phyloP scores from a whole-genome alignment of 1,140 invertebrate species.

The Saxidomus purpurata region DNA sequence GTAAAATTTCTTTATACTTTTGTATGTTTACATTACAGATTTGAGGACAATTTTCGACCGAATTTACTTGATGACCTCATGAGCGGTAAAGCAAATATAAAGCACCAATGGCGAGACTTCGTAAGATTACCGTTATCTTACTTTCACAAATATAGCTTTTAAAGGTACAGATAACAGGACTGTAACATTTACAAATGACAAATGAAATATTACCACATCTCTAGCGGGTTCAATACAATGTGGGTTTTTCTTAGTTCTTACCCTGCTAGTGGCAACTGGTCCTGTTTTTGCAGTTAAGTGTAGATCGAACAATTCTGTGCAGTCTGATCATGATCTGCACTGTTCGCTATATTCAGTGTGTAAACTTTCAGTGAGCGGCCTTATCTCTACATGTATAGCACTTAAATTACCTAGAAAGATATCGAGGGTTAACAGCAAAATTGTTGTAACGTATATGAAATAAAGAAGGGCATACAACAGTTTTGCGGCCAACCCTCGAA shows the following conservation, averaged over 20 bases:
- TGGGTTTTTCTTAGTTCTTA: neutral
- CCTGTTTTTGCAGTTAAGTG: neutral
- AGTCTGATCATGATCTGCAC: neutral
- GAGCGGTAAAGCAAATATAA: neutral
- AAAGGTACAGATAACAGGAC: neutral
- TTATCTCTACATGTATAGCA: no score
- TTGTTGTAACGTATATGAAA: no score
- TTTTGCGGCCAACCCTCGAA: no score
- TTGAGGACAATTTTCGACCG: conserved; percentile 15
- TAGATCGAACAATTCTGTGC: neutral
- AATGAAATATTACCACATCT: neutral
- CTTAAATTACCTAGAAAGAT: no score
- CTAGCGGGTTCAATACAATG: no score
- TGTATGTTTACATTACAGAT: conserved; percentile 23
- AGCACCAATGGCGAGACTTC: neutral
- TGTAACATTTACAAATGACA: neutral
- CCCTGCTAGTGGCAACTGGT: neutral
- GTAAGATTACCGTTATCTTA: conserved; percentile 16
- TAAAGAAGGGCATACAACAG: no score
- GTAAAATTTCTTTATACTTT: neutral
- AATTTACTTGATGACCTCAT: conserved; percentile 29
- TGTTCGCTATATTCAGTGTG: no score
- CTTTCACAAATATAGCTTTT: conserved; percentile 1
- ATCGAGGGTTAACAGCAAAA: no score
- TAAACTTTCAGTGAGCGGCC: no score